Conservation (phyloP, 2,888 invertebrate genomes). For the Dasypogon diadema region DNA sequence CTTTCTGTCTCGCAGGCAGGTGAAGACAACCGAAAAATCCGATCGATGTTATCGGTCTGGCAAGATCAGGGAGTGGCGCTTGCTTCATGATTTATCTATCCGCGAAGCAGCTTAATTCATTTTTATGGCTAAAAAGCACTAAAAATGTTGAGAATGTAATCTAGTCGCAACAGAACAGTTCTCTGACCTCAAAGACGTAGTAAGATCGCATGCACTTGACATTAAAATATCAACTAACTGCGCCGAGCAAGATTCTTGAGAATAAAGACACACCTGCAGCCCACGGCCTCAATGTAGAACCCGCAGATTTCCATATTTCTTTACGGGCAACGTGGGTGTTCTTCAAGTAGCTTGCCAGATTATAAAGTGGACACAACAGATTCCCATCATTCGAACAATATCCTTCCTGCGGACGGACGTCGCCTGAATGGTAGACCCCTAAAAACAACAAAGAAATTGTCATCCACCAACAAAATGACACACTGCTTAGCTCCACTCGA, state of each 20-base stretch:
- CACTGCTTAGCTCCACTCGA: background rate
- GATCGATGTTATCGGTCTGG: slow-evolving; percentile 28
- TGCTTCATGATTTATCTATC: slow-evolving; percentile 39
- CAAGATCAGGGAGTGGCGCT: slow-evolving; percentile 43
- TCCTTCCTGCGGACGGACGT: slow-evolving; percentile 1
- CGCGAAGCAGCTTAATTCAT: slow-evolving; percentile 30
- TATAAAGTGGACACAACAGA: slow-evolving; percentile 24
- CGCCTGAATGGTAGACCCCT: background rate
- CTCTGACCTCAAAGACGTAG: slow-evolving; percentile 15
- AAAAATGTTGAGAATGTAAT: slow-evolving; percentile 13
- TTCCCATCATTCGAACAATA: background rate
- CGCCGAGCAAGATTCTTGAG: slow-evolving; percentile 4
- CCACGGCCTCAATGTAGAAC: slow-evolving; percentile 12
- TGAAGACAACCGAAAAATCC: slow-evolving; percentile 48
- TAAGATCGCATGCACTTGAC: slow-evolving; percentile 31
- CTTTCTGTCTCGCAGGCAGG: slow-evolving; percentile 26
- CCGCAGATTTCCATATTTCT: slow-evolving; percentile 39
- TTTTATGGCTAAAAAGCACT: background rate
- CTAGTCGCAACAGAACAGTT: slow-evolving; percentile 6
- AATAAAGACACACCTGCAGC: slow-evolving; percentile 40
- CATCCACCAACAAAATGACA: slow-evolving; percentile 18
- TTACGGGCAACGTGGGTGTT: slow-evolving; percentile 38
- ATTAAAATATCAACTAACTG: slow-evolving; percentile 46
- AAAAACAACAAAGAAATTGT: slow-evolving; percentile 18
- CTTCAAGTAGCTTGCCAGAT: slow-evolving; percentile 42